A percentile compares a stretch with the other conserved stretches of the same genome.
Conservation (phyloP, 2,888 invertebrate species). For the Anodontia alba region DNA sequence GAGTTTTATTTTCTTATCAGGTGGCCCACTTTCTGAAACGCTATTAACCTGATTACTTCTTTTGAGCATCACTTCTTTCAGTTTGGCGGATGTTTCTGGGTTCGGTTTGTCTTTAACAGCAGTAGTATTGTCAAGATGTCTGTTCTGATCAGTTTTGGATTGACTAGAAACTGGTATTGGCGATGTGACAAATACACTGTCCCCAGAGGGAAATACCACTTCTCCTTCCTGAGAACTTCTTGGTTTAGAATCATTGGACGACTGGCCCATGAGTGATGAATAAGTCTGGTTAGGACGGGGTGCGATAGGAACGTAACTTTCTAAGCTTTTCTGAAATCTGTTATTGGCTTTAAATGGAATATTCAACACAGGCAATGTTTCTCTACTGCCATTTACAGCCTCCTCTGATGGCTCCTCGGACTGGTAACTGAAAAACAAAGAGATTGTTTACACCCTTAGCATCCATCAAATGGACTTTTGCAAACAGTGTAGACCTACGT, state of each 20-base stretch:
- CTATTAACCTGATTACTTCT: not conserved
- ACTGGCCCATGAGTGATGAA: not conserved
- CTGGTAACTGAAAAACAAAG: not conserved
- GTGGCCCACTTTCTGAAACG: not conserved
- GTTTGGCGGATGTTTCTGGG: constrained; percentile 2
- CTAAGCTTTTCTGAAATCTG: not conserved
- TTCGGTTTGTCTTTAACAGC: not conserved
- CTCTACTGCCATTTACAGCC: not conserved
- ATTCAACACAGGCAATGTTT: not conserved
- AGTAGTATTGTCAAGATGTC: not conserved
- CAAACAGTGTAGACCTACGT: too few species aligned
- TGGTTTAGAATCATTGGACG: not conserved
- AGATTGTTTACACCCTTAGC: not conserved
- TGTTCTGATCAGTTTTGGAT: not conserved
- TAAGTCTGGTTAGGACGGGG: not conserved
- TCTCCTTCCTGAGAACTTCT: not conserved
- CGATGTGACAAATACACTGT: not conserved
- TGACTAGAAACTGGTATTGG: not conserved
- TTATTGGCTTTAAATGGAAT: constrained; percentile 2
- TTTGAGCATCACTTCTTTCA: not conserved
- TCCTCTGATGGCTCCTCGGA: not conserved
- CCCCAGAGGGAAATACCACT: not conserved
- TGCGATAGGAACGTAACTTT: not conserved
- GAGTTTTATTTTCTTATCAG: not conserved
- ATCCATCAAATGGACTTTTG: too few species aligned